These are phyloP conservation scores for Hydra vulgaris DNA, from an alignment of 30 jellyfish, hydroid and myxozoan species.

Conservation along the genomic window DNA sequence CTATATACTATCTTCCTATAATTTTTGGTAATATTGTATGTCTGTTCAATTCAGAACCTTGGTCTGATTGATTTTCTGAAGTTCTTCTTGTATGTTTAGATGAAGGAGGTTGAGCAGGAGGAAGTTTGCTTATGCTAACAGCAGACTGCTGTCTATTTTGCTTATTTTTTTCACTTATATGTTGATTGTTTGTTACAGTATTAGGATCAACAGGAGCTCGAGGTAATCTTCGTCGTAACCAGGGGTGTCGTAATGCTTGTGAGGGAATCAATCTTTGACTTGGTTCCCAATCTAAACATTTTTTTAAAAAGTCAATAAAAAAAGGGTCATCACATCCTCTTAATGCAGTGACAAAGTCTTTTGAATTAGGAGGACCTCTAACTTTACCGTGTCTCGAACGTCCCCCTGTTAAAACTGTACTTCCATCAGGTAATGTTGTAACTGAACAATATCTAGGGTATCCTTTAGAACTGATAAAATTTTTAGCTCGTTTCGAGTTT, in stretches of 20 bases:
- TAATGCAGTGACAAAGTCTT: constrained; percentile 85
- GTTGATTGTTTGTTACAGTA: constrained; percentile 25
- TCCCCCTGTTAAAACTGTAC: constrained; percentile 82
- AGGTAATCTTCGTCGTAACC: constrained; percentile 87
- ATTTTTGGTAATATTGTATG: constrained; percentile 85
- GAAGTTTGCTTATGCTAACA: constrained; percentile 51
- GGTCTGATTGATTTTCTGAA: constrained; percentile 60
- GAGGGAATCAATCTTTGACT: constrained; percentile 85
- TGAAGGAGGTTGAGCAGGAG: constrained; percentile 81
- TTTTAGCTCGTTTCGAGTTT: constrained; percentile 73
- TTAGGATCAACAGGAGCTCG: constrained; percentile 79
- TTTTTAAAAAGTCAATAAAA: constrained; percentile 74
- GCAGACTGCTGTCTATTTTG: constrained; percentile 84
- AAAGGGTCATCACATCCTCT: constrained; percentile 86
- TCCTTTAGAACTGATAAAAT: constrained; percentile 87
- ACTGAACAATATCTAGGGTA: constrained; percentile 88
- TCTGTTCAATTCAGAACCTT: constrained; percentile 57
- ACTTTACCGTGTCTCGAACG: constrained; percentile 85
- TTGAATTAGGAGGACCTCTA: constrained; percentile 93
- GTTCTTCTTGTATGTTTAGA: constrained; percentile 78
- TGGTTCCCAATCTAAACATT: constrained; percentile 96
- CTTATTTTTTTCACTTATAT: constrained; percentile 48
- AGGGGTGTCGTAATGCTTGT: constrained; percentile 81
- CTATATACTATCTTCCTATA: constrained; percentile 50
- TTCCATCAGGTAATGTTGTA: constrained; percentile 85